These are phyloP conservation scores for Microplitis mediator DNA, from an alignment of 1,140 invertebrate genomes.

Conservation along the genomic window DNA sequence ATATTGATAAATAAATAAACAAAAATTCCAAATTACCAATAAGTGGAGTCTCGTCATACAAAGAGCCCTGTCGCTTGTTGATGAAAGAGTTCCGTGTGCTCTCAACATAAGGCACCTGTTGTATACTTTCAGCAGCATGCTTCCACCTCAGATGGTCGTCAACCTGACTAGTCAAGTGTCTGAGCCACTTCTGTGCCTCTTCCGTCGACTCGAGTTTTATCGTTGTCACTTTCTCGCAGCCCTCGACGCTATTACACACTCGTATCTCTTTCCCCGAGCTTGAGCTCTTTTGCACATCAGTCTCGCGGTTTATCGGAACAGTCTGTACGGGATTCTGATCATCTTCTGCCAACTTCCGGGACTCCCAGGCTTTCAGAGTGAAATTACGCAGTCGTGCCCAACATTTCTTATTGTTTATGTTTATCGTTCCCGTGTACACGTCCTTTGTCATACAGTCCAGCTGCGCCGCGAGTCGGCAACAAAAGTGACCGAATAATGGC, in stretches of 20 bases:
- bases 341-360: conserved; percentile 56
- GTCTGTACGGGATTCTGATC: conserved; percentile 45
- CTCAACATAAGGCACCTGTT: conserved; percentile 66
- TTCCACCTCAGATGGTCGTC: conserved; percentile 68
- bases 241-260: conserved; percentile 56
- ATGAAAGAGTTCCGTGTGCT: conserved; percentile 60
- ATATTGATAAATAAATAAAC: conserved; percentile 8
- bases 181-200: conserved; percentile 61
- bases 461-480: conserved; percentile 72
- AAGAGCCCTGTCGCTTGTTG: conserved; percentile 62
- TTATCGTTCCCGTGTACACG: conserved; percentile 63
- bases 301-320: conserved; percentile 54
- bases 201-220: conserved; percentile 55
- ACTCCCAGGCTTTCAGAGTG: conserved; percentile 53
- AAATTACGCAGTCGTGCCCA: conserved; percentile 54
- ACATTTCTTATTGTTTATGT: conserved; percentile 55
- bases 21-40: conserved; percentile 54
- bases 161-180: conserved; percentile 56
- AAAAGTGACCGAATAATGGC: conserved; percentile 77
- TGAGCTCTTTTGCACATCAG: conserved; percentile 2
- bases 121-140: conserved; percentile 66
- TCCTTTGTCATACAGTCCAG: conserved; percentile 69
- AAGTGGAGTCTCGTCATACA: conserved; percentile 69
- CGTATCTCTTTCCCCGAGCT: conserved; percentile 44
- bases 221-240: conserved; percentile 47